These are phyloP conservation scores for Ctenicera cuprea DNA, from an alignment of 2,888 invertebrate genomes.

Conservation along the genomic window DNA sequence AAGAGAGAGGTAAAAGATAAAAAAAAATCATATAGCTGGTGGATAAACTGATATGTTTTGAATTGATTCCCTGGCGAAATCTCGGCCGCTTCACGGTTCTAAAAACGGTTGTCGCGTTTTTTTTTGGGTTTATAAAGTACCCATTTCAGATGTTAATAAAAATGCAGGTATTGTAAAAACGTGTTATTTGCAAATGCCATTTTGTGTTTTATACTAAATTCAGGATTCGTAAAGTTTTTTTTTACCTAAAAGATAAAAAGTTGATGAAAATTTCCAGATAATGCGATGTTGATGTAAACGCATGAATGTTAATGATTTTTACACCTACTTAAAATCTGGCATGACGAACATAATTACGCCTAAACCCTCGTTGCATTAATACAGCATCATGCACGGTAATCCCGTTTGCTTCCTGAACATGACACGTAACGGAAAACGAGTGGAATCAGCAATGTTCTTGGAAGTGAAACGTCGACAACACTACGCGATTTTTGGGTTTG, in stretches of 20 bases:
- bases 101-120: constrained; percentile 12
- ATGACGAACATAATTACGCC: background rate
- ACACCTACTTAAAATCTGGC: background rate
- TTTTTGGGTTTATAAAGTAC: constrained; percentile 1
- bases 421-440: constrained; percentile 15
- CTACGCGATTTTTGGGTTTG: background rate
- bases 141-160: background rate
- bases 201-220: no score
- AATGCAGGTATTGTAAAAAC: background rate
- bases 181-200: no score
- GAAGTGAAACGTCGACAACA: constrained; percentile 17
- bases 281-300: no score
- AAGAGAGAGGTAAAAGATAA: background rate
- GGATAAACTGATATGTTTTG: constrained; percentile 9
- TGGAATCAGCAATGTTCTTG: constrained; percentile 20
- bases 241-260: no score
- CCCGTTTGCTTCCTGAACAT: constrained; percentile 17
- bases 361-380: constrained; percentile 12
- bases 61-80: constrained; percentile 21
- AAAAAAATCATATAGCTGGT: background rate
- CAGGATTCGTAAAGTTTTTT: no score
- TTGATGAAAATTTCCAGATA: no score
- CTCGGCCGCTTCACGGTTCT: background rate
- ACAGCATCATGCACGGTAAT: constrained; percentile 29
- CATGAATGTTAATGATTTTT: no score